Evolutionary conservation across 2,888 invertebrate genomes (phyloP).

Genomic region (Caradrina clavipalpis): DNA sequence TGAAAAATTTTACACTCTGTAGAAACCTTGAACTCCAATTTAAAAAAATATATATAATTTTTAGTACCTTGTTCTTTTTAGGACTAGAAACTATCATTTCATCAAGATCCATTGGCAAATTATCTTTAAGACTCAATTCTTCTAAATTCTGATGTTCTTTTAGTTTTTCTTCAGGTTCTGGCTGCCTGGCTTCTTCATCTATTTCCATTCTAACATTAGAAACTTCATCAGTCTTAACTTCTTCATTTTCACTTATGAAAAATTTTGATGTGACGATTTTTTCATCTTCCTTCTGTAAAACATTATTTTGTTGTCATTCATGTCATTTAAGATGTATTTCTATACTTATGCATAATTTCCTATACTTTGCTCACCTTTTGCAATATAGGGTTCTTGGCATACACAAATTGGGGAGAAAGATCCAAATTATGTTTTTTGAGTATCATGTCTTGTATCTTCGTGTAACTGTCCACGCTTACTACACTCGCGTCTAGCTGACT

Average conservation of each 20-base stretch:
- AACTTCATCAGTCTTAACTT: slow-evolving; percentile 35
- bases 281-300: slow-evolving; percentile 72
- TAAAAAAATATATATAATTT: not conserved
- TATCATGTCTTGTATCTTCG: slow-evolving; percentile 79
- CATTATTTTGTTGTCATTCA: not conserved
- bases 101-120: slow-evolving; percentile 56
- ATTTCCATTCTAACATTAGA: slow-evolving; percentile 48
- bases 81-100: slow-evolving; percentile 61
- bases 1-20: slow-evolving; percentile 47
- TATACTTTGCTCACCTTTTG: slow-evolving; percentile 66
- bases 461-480: slow-evolving; percentile 74
- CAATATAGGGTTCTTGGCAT: slow-evolving; percentile 74
- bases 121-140: slow-evolving; percentile 16
- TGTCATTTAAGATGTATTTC: not conserved
- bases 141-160: slow-evolving; percentile 18
- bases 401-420: slow-evolving; percentile 83
- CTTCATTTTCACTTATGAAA: slow-evolving; percentile 67
- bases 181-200: slow-evolving; percentile 39
- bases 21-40: not conserved
- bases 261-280: slow-evolving; percentile 78
- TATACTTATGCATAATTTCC: not conserved
- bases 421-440: slow-evolving; percentile 82
- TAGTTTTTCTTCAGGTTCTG: slow-evolving; percentile 15
- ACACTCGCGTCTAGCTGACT: slow-evolving; percentile 72
- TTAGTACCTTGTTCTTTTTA: slow-evolving; percentile 61